These are phyloP conservation scores for Ancistrus triradiatus DNA, from an alignment of 2,113 vertebrate species.

Conservation along the genomic window DNA sequence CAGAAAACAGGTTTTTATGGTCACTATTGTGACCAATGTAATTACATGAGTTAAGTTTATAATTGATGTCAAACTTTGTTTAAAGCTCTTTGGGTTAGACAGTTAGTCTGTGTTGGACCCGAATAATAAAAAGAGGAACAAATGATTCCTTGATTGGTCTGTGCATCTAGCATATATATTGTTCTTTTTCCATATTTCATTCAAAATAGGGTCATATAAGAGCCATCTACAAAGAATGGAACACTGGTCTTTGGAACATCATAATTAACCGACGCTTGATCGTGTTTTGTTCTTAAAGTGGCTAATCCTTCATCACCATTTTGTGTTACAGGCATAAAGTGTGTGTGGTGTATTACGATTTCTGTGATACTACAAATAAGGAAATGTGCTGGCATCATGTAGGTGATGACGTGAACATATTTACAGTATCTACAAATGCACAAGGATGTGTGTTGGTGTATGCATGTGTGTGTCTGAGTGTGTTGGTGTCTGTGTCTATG, in stretches of 20 bases:
- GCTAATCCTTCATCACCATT: constrained; percentile 16
- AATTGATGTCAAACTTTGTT: no score
- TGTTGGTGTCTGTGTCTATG: constrained; percentile 22
- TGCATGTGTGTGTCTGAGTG: constrained; percentile 3
- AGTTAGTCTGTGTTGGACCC: no score
- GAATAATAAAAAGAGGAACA: no score
- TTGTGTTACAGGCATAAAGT: no score
- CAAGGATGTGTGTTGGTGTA: constrained; percentile 28
- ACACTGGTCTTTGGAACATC: constrained; percentile 34
- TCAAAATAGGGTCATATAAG: no score
- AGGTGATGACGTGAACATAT: constrained; percentile 51
- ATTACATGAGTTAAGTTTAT: no score
- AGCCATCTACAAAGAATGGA: constrained; percentile 27
- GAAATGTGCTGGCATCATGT: constrained; percentile 30
- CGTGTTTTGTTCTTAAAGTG: constrained; percentile 34
- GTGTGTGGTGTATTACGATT: constrained; percentile 11
- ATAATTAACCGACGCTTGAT: constrained; percentile 3
- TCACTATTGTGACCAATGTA: no score
- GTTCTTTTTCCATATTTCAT: no score
- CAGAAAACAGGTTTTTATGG: no score
- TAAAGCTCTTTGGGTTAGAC: no score
- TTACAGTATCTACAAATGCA: constrained; percentile 45
- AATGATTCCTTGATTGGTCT: no score
- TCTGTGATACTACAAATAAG: constrained; percentile 14
- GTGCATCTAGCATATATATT: no score